Conservation (phyloP, 2,113 vertebrate species). For the Psittacara wagleri region DNA sequence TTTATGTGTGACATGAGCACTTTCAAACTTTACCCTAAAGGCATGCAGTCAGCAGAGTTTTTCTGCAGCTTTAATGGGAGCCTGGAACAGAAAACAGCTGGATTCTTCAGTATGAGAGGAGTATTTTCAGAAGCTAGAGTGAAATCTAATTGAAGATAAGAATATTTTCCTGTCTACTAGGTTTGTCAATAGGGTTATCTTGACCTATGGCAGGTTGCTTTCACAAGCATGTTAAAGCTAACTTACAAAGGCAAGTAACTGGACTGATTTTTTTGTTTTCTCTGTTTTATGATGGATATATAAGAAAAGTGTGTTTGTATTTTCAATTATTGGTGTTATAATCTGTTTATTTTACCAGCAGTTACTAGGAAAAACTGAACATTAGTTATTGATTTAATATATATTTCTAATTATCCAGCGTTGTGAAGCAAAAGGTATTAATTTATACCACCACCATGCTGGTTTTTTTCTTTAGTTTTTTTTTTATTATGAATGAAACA, state of each 20-base stretch:
- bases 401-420: neutral
- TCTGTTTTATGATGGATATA: neutral
- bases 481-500: neutral
- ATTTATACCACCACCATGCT: neutral
- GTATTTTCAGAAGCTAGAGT: neutral
- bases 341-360: neutral
- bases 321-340: neutral
- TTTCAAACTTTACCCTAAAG: neutral
- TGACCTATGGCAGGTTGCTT: neutral
- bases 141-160: neutral
- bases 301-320: neutral
- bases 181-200: neutral
- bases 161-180: neutral
- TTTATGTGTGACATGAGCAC: neutral
- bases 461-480: neutral
- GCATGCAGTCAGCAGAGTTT: neutral
- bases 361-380: neutral
- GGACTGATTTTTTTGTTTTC: no score
- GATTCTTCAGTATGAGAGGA: neutral
- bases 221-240: neutral
- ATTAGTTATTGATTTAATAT: neutral
- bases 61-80: neutral
- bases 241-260: neutral
- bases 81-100: neutral
- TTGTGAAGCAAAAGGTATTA: neutral